Percentiles rank a stretch among this genome's conserved stretches.
phyloP scores from a whole-genome alignment of 2,888 invertebrate species.

The Drosophila paucipuncta region DNA sequence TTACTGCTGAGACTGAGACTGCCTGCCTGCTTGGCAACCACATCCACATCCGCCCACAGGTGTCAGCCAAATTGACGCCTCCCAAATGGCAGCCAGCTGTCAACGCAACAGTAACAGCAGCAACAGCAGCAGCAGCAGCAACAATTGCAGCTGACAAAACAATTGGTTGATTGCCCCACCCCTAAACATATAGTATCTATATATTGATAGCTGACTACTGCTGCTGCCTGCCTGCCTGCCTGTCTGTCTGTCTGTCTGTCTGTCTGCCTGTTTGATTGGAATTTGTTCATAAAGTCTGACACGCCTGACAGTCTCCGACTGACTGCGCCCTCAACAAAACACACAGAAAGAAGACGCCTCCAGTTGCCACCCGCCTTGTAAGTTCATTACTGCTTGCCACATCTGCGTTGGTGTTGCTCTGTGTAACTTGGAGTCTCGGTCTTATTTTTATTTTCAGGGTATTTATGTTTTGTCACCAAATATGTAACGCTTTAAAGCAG shows the following conservation, averaged over 20 bases:
- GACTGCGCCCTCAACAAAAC: conserved; percentile 46
- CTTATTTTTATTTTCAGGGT: background rate
- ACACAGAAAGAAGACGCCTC: conserved; percentile 36
- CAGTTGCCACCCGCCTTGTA: conserved; percentile 46
- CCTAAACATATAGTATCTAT: conserved; percentile 25
- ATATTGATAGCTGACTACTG: conserved; percentile 38
- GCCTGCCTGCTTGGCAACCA: background rate
- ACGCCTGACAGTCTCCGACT: conserved; percentile 47
- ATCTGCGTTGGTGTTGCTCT: conserved; percentile 24
- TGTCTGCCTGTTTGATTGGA: conserved; percentile 59
- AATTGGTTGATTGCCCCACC: conserved; percentile 34
- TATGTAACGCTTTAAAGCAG: background rate
- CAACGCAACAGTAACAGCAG: conserved; percentile 45
- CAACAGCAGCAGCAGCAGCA: conserved; percentile 41
- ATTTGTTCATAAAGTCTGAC: conserved; percentile 56
- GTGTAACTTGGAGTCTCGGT: conserved; percentile 12
- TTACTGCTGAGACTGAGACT: conserved; percentile 20
- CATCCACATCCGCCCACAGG: conserved; percentile 62
- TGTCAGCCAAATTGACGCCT: conserved; percentile 64
- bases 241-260: conserved; percentile 3
- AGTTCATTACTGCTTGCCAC: conserved; percentile 29
- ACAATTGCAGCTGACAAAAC: conserved; percentile 54
- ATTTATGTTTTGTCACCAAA: background rate
- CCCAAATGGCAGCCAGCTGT: conserved; percentile 60
- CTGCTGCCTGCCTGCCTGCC: conserved; percentile 14